A percentile compares a stretch with the other conserved stretches of the same genome.
Conservation (phyloP, 2,888 invertebrate species). For the Lingula anatina region DNA sequence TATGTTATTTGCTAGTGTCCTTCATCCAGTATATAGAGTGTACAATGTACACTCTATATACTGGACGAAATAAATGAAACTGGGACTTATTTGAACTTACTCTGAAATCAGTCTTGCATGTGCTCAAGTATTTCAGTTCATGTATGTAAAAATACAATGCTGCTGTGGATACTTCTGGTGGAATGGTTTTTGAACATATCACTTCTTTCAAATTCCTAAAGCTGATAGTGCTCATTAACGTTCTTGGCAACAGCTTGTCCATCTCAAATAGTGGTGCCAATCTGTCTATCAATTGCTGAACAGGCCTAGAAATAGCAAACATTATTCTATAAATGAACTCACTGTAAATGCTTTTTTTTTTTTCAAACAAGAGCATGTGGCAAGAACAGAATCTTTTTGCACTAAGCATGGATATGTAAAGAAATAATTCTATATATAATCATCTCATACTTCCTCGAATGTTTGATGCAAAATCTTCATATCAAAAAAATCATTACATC, state of each 20-base stretch:
- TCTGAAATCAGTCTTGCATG: too few relatives aligned
- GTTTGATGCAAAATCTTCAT: too few relatives aligned
- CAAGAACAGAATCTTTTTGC: too few relatives aligned
- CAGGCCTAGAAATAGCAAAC: conserved; percentile 2
- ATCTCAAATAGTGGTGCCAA: conserved; percentile 12
- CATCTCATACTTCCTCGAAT: too few relatives aligned
- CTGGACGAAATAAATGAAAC: too few relatives aligned
- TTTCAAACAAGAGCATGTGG: too few relatives aligned
- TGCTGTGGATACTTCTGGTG: conserved; percentile 4
- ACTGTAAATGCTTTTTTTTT: too few relatives aligned
- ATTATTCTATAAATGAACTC: too few relatives aligned
- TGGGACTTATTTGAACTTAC: too few relatives aligned
- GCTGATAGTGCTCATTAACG: conserved; percentile 11
- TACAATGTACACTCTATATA: background rate
- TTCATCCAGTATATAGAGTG: background rate
- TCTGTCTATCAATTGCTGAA: conserved; percentile 1
- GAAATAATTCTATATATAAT: too few relatives aligned
- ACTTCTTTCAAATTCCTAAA: conserved; percentile 5
- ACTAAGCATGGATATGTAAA: too few relatives aligned
- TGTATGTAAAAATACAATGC: conserved; percentile 2
- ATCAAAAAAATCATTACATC: background rate
- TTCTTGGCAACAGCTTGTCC: conserved; percentile 14
- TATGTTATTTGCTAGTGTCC: background rate
- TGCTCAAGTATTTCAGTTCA: background rate
- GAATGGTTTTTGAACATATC: conserved; percentile 1